Evolutionary conservation across 2,888 invertebrate species (phyloP).

Genomic region (Dascillus cervinus): DNA sequence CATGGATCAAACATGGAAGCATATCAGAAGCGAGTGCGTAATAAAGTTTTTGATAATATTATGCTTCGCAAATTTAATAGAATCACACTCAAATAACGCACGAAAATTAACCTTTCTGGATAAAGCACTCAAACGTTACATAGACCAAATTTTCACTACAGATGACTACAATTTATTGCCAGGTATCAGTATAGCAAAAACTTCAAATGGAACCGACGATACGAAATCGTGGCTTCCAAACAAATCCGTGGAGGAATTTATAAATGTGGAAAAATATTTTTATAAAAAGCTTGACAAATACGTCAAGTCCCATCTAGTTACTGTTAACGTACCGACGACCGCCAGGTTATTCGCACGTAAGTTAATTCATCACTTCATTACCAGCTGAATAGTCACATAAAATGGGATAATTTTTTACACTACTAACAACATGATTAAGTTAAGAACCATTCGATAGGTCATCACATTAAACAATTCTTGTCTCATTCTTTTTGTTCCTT

Average conservation of each 20-base stretch:
- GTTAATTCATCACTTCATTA: constrained; percentile 27
- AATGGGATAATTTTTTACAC: too few species aligned
- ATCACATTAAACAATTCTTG: too few species aligned
- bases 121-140: constrained; percentile 47
- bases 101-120: constrained; percentile 35
- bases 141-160: constrained; percentile 50
- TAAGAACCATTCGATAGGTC: too few species aligned
- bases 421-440: too few species aligned
- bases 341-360: constrained; percentile 57
- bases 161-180: constrained; percentile 53
- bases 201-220: too few species aligned
- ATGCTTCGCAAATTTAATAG: constrained; percentile 10
- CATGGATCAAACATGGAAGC: constrained; percentile 28
- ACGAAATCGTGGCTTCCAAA: constrained; percentile 10
- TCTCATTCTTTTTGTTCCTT: too few species aligned
- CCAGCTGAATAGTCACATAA: too few species aligned
- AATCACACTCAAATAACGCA: constrained; percentile 8
- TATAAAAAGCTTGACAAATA: constrained; percentile 53
- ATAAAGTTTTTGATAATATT: constrained; percentile 14
- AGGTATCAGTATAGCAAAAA: constrained; percentile 47
- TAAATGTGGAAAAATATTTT: constrained; percentile 50
- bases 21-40: constrained; percentile 23
- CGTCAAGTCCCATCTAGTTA: constrained; percentile 52
- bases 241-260: constrained; percentile 22
- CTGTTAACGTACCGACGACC: constrained; percentile 59